phyloP scores from a whole-genome alignment of 2,797 vertebrate genomes.

The Lepidocolaptes lacrymiger region DNA sequence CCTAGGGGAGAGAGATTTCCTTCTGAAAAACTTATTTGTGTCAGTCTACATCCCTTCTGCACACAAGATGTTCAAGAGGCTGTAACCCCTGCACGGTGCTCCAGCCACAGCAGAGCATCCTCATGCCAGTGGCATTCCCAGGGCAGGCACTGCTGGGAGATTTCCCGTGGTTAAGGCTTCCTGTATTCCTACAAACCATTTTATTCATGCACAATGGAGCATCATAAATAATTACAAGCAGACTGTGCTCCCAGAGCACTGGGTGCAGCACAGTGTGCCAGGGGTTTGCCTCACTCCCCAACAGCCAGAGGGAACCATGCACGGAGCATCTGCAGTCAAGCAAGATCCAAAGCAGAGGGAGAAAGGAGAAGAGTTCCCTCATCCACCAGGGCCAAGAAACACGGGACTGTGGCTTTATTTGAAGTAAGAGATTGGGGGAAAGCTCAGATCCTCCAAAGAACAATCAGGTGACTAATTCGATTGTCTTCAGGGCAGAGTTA shows the following conservation, averaged over 20 bases:
- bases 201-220: background rate
- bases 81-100: rapidly evolving
- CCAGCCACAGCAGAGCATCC: rapidly evolving
- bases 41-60: rapidly evolving
- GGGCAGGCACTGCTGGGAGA: background rate
- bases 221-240: background rate
- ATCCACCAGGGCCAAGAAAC: background rate
- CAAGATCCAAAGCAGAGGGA: background rate
- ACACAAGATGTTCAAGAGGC: background rate
- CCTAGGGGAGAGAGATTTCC: background rate
- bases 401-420: rapidly evolving
- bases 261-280: rapidly evolving
- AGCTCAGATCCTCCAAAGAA: background rate
- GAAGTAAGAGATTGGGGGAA: background rate
- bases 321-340: background rate
- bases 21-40: background rate
- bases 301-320: rapidly evolving
- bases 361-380: background rate
- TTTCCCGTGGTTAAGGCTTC: rapidly evolving
- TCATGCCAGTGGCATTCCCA: rapidly evolving
- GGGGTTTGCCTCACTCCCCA: background rate
- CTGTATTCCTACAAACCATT: background rate
- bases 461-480: background rate
- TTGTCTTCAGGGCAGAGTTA: background rate
- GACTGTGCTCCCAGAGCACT: background rate